phyloP scores from a whole-genome alignment of 2,888 invertebrate species.

The Campoletis raptor region DNA sequence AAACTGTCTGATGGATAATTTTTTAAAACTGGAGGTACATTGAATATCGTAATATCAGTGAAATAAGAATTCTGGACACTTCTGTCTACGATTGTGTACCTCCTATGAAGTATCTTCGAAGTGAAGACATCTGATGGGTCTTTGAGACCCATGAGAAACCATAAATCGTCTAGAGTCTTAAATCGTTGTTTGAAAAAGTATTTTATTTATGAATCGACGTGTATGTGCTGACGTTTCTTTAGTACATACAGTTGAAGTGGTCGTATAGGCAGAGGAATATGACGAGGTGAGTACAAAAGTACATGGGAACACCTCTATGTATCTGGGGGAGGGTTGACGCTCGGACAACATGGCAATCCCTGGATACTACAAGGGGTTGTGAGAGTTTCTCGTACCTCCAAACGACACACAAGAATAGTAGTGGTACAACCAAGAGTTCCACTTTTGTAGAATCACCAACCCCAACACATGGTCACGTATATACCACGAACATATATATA shows the following conservation, averaged over 20 bases:
- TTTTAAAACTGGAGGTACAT: too few species aligned
- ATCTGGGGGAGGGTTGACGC: background rate
- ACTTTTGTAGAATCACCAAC: conserved; percentile 44
- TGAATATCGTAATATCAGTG: too few species aligned
- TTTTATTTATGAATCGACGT: background rate
- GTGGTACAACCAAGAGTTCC: conserved; percentile 47
- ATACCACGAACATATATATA: conserved; percentile 4
- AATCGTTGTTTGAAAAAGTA: background rate
- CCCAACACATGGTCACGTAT: conserved; percentile 31
- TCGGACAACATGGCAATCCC: conserved; percentile 13
- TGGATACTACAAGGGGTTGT: conserved; percentile 20
- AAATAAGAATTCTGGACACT: too few species aligned
- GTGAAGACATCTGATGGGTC: background rate
- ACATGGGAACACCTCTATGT: conserved; percentile 24
- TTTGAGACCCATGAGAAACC: background rate
- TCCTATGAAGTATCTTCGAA: too few species aligned
- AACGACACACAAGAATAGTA: conserved; percentile 11
- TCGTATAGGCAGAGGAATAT: conserved; percentile 18
- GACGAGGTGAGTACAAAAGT: conserved; percentile 28
- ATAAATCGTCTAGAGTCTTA: background rate
- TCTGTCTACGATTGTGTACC: too few species aligned
- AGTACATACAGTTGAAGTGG: conserved; percentile 6
- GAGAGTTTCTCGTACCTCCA: conserved; percentile 11
- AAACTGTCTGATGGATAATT: too few species aligned
- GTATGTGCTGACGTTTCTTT: background rate